A percentile compares a stretch with the other conserved stretches of the same genome.
These are phyloP conservation scores for Corythaixoides concolor DNA, from an alignment of 2,113 vertebrate species.

Conservation along the genomic window DNA sequence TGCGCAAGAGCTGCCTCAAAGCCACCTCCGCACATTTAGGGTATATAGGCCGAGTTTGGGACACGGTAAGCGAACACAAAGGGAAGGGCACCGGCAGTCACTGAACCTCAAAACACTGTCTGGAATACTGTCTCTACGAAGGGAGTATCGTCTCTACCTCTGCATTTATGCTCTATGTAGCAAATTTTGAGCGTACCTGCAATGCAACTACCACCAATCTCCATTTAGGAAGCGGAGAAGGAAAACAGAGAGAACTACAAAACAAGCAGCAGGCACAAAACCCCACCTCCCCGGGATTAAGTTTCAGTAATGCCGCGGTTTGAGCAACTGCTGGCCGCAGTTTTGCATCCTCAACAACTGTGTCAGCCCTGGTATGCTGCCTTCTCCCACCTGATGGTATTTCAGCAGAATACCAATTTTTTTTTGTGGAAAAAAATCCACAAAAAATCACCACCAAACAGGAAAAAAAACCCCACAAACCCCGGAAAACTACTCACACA, in stretches of 20 bases:
- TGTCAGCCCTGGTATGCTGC: background rate
- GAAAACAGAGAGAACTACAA: background rate
- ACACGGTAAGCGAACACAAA: background rate
- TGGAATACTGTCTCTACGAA: background rate
- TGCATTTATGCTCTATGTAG: background rate
- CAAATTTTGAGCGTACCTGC: background rate
- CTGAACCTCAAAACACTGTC: background rate
- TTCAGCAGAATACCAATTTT: background rate
- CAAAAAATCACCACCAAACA: background rate
- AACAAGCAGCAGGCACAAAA: background rate
- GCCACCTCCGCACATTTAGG: background rate
- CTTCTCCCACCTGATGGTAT: background rate
- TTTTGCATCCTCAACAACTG: background rate
- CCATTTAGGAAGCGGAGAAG: background rate
- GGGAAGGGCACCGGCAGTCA: background rate
- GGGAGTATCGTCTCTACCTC: background rate
- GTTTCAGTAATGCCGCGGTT: background rate
- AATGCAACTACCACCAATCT: background rate
- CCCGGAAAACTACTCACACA: background rate
- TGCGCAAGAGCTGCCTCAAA: background rate
- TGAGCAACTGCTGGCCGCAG: background rate
- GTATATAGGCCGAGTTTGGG: background rate
- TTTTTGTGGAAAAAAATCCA: fast-evolving
- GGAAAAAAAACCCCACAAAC: background rate
- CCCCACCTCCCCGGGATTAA: background rate